These are phyloP conservation scores for Iselma pallidipennis DNA, from an alignment of 2,888 invertebrate genomes.

Conservation along the genomic window DNA sequence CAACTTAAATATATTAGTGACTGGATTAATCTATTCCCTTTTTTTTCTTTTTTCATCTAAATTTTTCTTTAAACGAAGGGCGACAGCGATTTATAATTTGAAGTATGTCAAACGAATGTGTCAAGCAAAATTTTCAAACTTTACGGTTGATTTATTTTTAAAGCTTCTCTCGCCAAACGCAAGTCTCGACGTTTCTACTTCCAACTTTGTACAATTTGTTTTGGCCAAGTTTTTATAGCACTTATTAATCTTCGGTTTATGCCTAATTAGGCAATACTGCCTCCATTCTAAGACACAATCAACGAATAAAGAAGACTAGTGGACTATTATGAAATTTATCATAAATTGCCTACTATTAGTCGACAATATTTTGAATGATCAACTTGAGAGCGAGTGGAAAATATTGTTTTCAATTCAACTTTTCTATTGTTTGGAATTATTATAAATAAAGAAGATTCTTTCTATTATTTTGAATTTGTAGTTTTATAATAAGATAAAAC, in stretches of 20 bases:
- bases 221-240: constrained; percentile 17
- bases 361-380: too few species aligned
- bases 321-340: too few species aligned
- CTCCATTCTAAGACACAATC: not conserved
- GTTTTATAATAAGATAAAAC: too few species aligned
- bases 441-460: too few species aligned
- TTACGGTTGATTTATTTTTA: constrained; percentile 21
- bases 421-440: too few species aligned
- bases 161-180: constrained; percentile 11
- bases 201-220: constrained; percentile 21
- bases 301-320: too few species aligned
- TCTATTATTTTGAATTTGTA: too few species aligned
- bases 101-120: constrained; percentile 22
- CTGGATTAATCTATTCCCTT: not conserved
- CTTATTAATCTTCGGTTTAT: constrained; percentile 23
- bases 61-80: not conserved
- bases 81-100: constrained; percentile 11
- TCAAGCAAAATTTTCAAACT: constrained; percentile 22
- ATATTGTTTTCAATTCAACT: too few species aligned
- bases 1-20: too few species aligned
- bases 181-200: constrained; percentile 16
- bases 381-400: too few species aligned
- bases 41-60: not conserved
- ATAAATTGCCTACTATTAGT: too few species aligned
- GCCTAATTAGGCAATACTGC: constrained; percentile 7